Evolutionary conservation across 1,140 invertebrate genomes (phyloP), one percentile per base, ranked within the genome.

Genomic region (Triops longicaudatus): DNA sequence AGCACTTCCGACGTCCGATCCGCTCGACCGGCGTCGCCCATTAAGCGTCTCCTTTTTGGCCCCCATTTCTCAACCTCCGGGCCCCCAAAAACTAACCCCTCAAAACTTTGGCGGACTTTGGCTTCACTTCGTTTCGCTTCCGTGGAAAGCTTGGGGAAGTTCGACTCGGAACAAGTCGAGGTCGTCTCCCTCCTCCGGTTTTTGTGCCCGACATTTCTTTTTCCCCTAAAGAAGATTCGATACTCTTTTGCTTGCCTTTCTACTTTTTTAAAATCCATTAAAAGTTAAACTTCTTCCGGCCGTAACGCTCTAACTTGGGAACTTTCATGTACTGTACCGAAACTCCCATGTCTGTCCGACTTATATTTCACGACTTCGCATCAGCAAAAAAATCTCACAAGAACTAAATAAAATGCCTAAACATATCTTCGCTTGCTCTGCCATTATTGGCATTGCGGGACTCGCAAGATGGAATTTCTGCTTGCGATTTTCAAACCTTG

Each of bases 1-100:
- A 63, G 50, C 50, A 63, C 50, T 63, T 63, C 50, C 50, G 50
- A 63, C 50, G 50, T 63, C 50, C 50, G 50, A 63, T 63, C 50
- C 50, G 50, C 50, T 63, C 50, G 50, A 14, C 50, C 50, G 50
- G 50, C 50, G 50, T 63, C 50, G 50, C 50, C 50, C 50, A 63
- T 63, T 63, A 63, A 63, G 17, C 50, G 50, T 63, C 50, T 63
- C 50, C 50, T 22, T 63, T 63, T 63, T 63, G 50, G 50, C 50
- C n/a, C 50, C 50, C n/a, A 63, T 22, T 63, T 63, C 50, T 63
- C 22, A n/a, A 6, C 50, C 22, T 63, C 50, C 50, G 22, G 50
- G 50, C 14, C 50, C 14, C 50, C 50, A 63, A 3, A 63, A 63
- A 63, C 50, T 17, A 63, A 63, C 50, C 50, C 50, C 50, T 63